Base-by-base conservation (phyloP, 2,797 vertebrate species). In the Enteromius mattozi region DNA sequence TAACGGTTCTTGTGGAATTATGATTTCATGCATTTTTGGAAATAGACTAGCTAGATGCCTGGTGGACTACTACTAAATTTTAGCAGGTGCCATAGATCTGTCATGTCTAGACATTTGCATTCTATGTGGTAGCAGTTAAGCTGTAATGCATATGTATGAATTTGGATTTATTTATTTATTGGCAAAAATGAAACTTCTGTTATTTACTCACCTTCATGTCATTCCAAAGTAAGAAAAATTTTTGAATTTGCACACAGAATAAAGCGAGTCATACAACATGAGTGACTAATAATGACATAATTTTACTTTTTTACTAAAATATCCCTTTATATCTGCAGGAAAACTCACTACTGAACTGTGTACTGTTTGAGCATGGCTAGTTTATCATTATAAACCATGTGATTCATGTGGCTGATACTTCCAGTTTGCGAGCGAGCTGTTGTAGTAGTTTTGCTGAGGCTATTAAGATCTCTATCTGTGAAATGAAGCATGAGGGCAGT, bases 381-480 rank as follows among this genome's bases (percentile, higher is more conserved):
- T 72, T 33, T 79, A 24, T 33, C 56, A 61, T 80, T 83, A 27
- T n/a, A 81, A 71, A 35, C 66, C 47, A 21, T 68, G 37, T 76
- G 59, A 33, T 24, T 61, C 47, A n/a, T 59, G 42, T 3, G n/a
- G 51, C 27, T 21, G 30, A 33, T 24, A 35, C 21, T 51, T 35
- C 27, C 35, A 33, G 47, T 45, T 70, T 79, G 81, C 13, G 1
- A 13, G 37, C 40, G 72, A 80, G 78, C 87, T 68, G 35, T 59
- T 80, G 14, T 69, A 68, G 51, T 86, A n/a, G 84, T 87, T 88
- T 78, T 78, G 56, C 85, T n/a, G 8, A 56, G 82, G 87, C 69
- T 82, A 76, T 87, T 81, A 82, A 81, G 82, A 89, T 86, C 82
- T 63, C 21, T 83, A 87, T 88, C 85, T 88, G 85, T 86, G 78